Conservation (phyloP, 2,797 vertebrate genomes). For the Borostomias antarcticus region DNA sequence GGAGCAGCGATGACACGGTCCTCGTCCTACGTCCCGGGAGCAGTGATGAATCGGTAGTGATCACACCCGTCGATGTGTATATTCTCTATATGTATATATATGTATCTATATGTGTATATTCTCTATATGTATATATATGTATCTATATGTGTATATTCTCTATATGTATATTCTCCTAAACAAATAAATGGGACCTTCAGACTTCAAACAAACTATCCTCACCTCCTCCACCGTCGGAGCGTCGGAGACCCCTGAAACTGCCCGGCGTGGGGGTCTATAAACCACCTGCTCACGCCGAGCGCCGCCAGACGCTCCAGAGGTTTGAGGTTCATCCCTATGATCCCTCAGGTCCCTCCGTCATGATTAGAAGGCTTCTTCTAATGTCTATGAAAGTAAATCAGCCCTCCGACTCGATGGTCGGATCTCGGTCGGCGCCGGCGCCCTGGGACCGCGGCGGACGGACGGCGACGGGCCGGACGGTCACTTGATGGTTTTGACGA, state of each 20-base stretch:
- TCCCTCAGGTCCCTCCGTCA: constrained; percentile 71
- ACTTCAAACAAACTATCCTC: constrained; percentile 25
- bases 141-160: too few species aligned
- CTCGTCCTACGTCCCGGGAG: too few species aligned
- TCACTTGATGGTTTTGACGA: constrained; percentile 78
- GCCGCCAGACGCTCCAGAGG: constrained; percentile 72
- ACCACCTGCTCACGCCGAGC: constrained; percentile 63
- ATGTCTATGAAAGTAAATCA: constrained; percentile 79
- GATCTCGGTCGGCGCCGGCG: constrained; percentile 71
- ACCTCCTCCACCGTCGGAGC: constrained; percentile 44
- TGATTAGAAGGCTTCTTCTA: constrained; percentile 79
- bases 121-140: too few species aligned
- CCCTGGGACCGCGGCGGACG: constrained; percentile 77
- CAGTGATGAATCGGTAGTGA: not conserved
- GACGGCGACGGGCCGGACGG: constrained; percentile 72
- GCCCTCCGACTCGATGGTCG: constrained; percentile 64
- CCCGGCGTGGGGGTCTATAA: constrained; percentile 61
- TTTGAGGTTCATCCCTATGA: constrained; percentile 61
- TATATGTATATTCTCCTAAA: constrained; percentile 19
- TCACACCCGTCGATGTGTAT: too few species aligned
- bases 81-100: too few species aligned
- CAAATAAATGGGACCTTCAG: constrained; percentile 62
- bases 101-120: too few species aligned
- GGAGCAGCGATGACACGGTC: too few species aligned
- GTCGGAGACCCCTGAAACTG: constrained; percentile 60